A percentile compares a stretch with the other conserved stretches of the same genome.
phyloP scores from a whole-genome alignment of 2,113 vertebrate genomes.

The Pachypanchax playfairii region DNA sequence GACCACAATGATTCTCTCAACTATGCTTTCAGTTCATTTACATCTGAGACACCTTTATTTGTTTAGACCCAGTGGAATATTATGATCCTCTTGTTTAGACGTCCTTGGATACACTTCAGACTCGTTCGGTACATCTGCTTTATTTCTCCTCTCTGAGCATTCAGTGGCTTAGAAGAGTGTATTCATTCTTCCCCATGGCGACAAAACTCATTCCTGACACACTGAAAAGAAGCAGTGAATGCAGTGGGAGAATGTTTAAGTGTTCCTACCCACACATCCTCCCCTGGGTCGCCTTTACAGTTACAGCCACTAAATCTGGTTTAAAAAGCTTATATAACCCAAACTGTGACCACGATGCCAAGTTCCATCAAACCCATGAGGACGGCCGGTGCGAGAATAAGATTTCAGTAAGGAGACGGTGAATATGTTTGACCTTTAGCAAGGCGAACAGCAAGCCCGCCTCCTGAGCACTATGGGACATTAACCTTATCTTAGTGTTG shows the following conservation, averaged over 20 bases:
- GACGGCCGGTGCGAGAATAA: constrained; percentile 34
- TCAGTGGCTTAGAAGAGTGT: constrained; percentile 32
- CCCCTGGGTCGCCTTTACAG: constrained; percentile 28
- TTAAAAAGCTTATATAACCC: constrained; percentile 45
- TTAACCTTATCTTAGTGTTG: constrained; percentile 62
- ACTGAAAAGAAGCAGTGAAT: constrained; percentile 47
- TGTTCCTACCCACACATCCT: constrained; percentile 44
- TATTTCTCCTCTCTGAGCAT: constrained; percentile 12
- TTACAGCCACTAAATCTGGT: constrained; percentile 41
- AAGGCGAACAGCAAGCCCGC: constrained; percentile 17
- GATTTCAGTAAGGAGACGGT: constrained; percentile 36
- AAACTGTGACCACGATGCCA: constrained; percentile 27
- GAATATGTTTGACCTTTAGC: constrained; percentile 64
- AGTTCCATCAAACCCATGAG: constrained; percentile 34
- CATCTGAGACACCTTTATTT: neutral
- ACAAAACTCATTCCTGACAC: constrained; percentile 45
- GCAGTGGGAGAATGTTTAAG: constrained; percentile 42
- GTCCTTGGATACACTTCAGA: constrained; percentile 10
- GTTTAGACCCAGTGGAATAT: constrained; percentile 2
- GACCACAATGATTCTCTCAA: constrained; percentile 19
- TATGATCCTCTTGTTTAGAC: constrained; percentile 17
- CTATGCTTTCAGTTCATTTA: neutral
- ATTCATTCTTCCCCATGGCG: constrained; percentile 39
- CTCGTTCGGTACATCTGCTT: neutral
- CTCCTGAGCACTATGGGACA: constrained; percentile 39